Base-by-base conservation (phyloP, 2,113 vertebrate species). In the Gallinago undulata region DNA sequence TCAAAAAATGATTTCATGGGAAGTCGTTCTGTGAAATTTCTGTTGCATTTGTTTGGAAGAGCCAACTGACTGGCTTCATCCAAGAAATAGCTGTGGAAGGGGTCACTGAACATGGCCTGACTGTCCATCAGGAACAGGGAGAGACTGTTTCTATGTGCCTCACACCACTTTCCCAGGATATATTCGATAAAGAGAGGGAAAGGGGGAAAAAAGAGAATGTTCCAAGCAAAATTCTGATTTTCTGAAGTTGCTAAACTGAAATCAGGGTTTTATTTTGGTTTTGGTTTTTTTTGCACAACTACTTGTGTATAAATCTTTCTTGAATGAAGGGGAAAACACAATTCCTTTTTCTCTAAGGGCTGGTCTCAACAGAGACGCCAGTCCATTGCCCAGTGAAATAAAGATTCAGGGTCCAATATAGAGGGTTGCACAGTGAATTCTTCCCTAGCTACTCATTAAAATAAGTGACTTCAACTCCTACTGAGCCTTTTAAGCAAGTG, bases 251-350 rank as follows among this genome's bases (percentile, higher is more conserved):
- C 14, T 56, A 11, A 88, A 63, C 4, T 11, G 55, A 77, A 80
- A 77, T n/a, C 3, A 45, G 10, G 18, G 13, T 43, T 48, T 50
- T 24, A 3, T 47, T 48, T 48, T 13, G 22, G 21, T 10, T 50
- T 50, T 50, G 3, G 24, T 50, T 53, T 30, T 55, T 64, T 67
- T 57, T 39, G 23, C 35, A 48, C 37, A 43, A 10, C 10, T 10
- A 19, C 15, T 90, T 72, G 7, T 24, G 7, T 24, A 19, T 13
- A 63, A 86, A 80, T 45, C 30, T 9, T 43, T 50, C 56, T 27
- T 16, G 11, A 50, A 27, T 7, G 15, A 47, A 31, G 19, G 11
- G 30, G 39, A 37, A 81, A 85, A 70, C 0, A 0, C 17, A 0
- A n/a, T 70, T 87, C 86, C 27, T 24, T 77, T 77, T 70, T 43